phyloP scores from a whole-genome alignment of 2,797 vertebrate genomes.

The Sebastes hubbsi region DNA sequence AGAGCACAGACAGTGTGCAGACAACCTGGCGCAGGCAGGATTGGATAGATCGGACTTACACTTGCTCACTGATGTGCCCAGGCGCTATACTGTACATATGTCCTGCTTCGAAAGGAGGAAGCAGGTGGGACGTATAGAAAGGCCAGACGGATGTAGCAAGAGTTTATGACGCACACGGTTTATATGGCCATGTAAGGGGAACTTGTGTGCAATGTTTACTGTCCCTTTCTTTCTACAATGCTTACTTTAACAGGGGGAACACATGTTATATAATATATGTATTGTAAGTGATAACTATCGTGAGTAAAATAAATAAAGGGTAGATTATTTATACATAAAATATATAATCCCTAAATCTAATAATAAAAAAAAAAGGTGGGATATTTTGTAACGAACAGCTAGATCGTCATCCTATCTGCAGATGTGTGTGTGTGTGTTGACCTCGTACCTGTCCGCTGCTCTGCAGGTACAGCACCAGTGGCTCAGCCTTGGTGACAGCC shows the following conservation, averaged over 20 bases:
- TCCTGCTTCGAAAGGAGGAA: constrained; percentile 6
- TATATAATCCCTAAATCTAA: background rate
- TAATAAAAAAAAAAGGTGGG: background rate
- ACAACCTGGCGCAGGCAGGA: constrained; percentile 37
- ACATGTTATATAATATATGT: background rate
- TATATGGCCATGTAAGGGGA: background rate
- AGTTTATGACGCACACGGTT: background rate
- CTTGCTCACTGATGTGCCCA: constrained; percentile 25
- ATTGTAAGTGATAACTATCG: background rate
- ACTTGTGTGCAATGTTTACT: background rate
- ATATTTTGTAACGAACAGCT: background rate
- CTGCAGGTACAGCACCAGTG: constrained; percentile 87
- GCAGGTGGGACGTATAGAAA: constrained; percentile 2
- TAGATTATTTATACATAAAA: background rate
- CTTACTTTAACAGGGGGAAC: background rate
- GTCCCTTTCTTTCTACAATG: background rate
- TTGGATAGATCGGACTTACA: constrained; percentile 35
- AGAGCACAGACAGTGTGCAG: constrained; percentile 41
- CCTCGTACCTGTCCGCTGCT: constrained; percentile 85
- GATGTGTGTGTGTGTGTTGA: background rate
- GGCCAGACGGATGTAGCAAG: background rate
- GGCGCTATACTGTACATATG: constrained; percentile 6
- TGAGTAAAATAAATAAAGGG: background rate
- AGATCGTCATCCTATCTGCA: background rate
- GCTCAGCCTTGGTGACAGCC: constrained; percentile 85